Evolutionary conservation across 2,113 vertebrate genomes (phyloP).

Genomic region (rat (Rattus norvegicus)): GRCr8 NC_086023.1:109151501-109152000

Average conservation of each 20-base stretch:
- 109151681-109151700: constrained; percentile 53
- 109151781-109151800: constrained; percentile 31
- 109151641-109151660: constrained; percentile 49
- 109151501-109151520: constrained; percentile 64
- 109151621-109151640: constrained; percentile 54
- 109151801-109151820: constrained; percentile 7
- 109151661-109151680: constrained; percentile 52
- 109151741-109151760: neutral
- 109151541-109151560: constrained; percentile 59
- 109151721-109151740: neutral
- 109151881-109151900: neutral
- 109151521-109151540: constrained; percentile 70
- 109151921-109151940: neutral
- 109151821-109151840: neutral
- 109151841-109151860: too few relatives aligned
- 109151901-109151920: constrained; percentile 7
- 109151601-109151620: constrained; percentile 58
- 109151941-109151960: neutral
- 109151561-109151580: constrained; percentile 68
- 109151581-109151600: constrained; percentile 65
- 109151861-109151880: neutral
- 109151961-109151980: constrained; percentile 19
- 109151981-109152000: constrained; percentile 6
- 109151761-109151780: constrained; percentile 43
- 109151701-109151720: constrained; percentile 34